phyloP scores from a whole-genome alignment of 2,888 invertebrate genomes.

The Ornithoptera alexandrae region DNA sequence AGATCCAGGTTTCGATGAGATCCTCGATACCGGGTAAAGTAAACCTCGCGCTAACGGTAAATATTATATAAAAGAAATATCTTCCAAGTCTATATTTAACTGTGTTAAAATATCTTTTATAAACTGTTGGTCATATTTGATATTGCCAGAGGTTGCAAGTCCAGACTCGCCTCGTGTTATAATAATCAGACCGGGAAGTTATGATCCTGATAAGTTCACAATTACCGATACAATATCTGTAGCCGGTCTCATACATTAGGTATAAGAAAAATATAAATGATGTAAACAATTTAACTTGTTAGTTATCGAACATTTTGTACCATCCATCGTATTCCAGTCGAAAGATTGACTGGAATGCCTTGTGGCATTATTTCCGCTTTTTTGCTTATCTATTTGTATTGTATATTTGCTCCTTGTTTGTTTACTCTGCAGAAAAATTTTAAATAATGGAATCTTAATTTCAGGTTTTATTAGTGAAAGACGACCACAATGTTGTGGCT shows the following conservation, averaged over 20 bases:
- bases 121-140: conserved; percentile 19
- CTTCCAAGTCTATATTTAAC: neutral
- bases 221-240: conserved; percentile 53
- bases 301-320: too few relatives aligned
- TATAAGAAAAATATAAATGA: conserved; percentile 31
- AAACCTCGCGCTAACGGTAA: neutral
- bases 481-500: conserved; percentile 46
- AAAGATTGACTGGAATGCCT: neutral
- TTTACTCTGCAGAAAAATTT: too few relatives aligned
- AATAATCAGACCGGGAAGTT: conserved; percentile 74
- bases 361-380: neutral
- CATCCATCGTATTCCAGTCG: too few relatives aligned
- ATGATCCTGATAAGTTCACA: conserved; percentile 62
- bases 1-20: conserved; percentile 48
- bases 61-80: neutral
- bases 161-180: conserved; percentile 66
- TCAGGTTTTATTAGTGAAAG: neutral
- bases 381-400: neutral
- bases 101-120: neutral
- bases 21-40: conserved; percentile 48
- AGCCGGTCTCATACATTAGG: conserved; percentile 47
- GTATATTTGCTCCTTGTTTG: too few relatives aligned
- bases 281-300: neutral
- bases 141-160: conserved; percentile 52
- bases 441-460: neutral